A percentile compares a stretch with the other conserved stretches of the same genome.
These are phyloP conservation scores for Heliconius himera DNA, from an alignment of 1,140 invertebrate genomes.

Conservation along the genomic window DNA sequence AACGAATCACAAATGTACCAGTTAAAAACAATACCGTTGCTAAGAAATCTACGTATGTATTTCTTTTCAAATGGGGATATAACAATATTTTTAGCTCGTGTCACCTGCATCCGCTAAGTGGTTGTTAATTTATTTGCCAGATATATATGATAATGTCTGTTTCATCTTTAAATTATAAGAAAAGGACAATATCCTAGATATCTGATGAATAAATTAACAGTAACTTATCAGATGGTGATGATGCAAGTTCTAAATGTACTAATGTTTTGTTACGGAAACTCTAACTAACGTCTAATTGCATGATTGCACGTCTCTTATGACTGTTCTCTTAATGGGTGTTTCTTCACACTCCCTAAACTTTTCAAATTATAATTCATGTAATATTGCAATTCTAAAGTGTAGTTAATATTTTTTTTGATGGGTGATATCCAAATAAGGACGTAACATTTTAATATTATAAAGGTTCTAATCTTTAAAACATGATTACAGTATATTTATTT, in stretches of 20 bases:
- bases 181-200: background rate
- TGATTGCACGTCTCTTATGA: constrained; percentile 33
- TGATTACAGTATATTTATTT: too few relatives aligned
- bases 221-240: background rate
- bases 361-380: background rate
- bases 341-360: background rate
- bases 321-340: background rate
- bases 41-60: constrained; percentile 74
- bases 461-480: too few relatives aligned
- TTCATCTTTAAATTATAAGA: background rate
- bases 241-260: constrained; percentile 16
- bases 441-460: background rate
- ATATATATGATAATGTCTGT: background rate
- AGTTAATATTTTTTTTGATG: background rate
- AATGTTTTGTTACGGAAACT: constrained; percentile 34
- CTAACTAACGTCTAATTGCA: constrained; percentile 39
- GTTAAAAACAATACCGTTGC: constrained; percentile 61
- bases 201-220: background rate
- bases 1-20: constrained; percentile 50
- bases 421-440: background rate
- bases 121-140: background rate
- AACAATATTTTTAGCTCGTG: constrained; percentile 26
- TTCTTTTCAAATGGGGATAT: constrained; percentile 48
- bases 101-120: background rate
- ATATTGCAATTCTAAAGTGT: background rate